Evolutionary conservation across 2,888 invertebrate species (phyloP), one percentile per base, ranked within the genome.

Genomic region (Scaptomyza parva): DNA sequence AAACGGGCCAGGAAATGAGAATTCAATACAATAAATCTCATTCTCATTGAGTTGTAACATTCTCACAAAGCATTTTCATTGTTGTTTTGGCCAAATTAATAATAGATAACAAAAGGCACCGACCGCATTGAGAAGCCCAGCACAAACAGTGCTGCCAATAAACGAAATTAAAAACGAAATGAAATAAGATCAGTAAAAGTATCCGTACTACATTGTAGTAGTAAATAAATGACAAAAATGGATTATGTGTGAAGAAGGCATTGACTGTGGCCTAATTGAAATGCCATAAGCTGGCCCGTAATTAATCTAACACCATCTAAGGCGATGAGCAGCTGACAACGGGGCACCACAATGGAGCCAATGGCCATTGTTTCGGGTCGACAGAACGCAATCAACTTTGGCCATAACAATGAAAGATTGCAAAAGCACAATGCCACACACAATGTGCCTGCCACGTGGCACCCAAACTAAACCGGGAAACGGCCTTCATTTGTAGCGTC

Each of bases 21-120:
- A 79, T 81, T 81, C 81, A 71, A 81, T 79, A 79, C 70, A 79
- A 77, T 77, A 72, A 86, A 83, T 80, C 54, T 70, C 70, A 77
- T 76, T 76, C 61, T 70, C 75, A 75, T 76, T 74, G 69, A 75
- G 47, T 62, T 71, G 76, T 76, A 63, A 58, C 63, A 62, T 81
- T 74, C 47, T 54, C 69, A 47, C 69, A 47, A 47, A 37, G 63
- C 59, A 54, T 33, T 33, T 17, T 48, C 9, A 30, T 39, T 33
- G 9, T 48, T 53, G 35, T 30, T 30, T 7, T 53, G 61, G 57
- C 24, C 50, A 70, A 81, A 74, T 82, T 74, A 82, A 85, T 82
- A 85, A 78, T 68, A 67, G 77, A 75, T 79, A 75, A 79, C 71
- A 85, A 84, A 84, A 74, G 62, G 67, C 57, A 55, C 51, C 57